These are phyloP conservation scores for Ecdyonurus torrentis DNA, from an alignment of 2,888 invertebrate species.

Conservation along the genomic window DNA sequence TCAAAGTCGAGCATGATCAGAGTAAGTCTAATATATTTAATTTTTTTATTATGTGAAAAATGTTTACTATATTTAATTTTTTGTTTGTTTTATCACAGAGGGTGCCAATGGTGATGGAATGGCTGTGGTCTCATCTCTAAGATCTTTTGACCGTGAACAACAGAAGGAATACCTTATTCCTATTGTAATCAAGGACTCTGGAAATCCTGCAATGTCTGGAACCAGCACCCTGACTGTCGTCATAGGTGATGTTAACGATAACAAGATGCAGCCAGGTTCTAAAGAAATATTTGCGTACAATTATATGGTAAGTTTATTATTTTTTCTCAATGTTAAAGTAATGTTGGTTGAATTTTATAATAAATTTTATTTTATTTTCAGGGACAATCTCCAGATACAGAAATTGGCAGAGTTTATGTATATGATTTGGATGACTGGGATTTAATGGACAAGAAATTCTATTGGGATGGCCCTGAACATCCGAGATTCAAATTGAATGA, in stretches of 20 bases:
- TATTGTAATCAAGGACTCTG: slow-evolving; percentile 93
- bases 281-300: slow-evolving; percentile 95
- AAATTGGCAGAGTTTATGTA: slow-evolving; percentile 90
- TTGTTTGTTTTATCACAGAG: slow-evolving; percentile 34
- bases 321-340: background rate
- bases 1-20: slow-evolving; percentile 93
- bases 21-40: slow-evolving; percentile 42
- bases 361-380: slow-evolving; percentile 24
- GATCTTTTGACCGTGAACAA: slow-evolving; percentile 88
- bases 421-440: slow-evolving; percentile 99
- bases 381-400: slow-evolving; percentile 77
- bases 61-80: background rate
- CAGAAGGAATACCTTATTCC: slow-evolving; percentile 94
- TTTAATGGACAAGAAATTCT: slow-evolving; percentile 91
- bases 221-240: slow-evolving; percentile 91
- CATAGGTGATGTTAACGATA: slow-evolving; percentile 96
- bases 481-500: slow-evolving; percentile 75
- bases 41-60: background rate
- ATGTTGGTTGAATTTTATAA: background rate
- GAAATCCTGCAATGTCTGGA: slow-evolving; percentile 90
- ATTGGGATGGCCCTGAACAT: slow-evolving; percentile 78
- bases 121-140: slow-evolving; percentile 87
- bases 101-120: slow-evolving; percentile 95
- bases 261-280: slow-evolving; percentile 94
- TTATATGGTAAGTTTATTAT: slow-evolving; percentile 44